phyloP scores from a whole-genome alignment of 2,888 invertebrate genomes.

The Ennomos erosarius region DNA sequence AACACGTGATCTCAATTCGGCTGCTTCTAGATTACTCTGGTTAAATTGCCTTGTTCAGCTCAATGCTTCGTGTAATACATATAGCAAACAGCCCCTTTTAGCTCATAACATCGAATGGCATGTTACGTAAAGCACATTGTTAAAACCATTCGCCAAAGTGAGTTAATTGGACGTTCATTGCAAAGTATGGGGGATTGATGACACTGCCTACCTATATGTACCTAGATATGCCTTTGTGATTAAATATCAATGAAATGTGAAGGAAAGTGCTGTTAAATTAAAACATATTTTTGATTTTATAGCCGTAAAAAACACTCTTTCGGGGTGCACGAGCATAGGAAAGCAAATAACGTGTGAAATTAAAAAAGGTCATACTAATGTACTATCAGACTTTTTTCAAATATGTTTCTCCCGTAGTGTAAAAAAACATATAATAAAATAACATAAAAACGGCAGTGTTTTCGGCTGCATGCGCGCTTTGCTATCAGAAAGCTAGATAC shows the following conservation, averaged over 20 bases:
- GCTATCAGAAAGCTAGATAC: too few relatives aligned
- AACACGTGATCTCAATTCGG: constrained; percentile 47
- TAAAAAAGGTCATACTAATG: too few relatives aligned
- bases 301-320: neutral
- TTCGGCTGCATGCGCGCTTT: too few relatives aligned
- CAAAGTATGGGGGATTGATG: constrained; percentile 20
- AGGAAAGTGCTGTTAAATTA: neutral
- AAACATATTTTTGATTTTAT: neutral
- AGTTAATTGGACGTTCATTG: constrained; percentile 44
- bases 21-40: constrained; percentile 57
- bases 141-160: constrained; percentile 28
- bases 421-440: too few relatives aligned
- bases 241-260: constrained; percentile 7
- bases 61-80: constrained; percentile 62
- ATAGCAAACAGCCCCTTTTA: constrained; percentile 56
- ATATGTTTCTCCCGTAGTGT: too few relatives aligned
- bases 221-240: constrained; percentile 22
- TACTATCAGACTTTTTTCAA: too few relatives aligned
- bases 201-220: too few relatives aligned
- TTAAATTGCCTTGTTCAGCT: constrained; percentile 63
- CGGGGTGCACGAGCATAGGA: neutral
- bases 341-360: too few relatives aligned
- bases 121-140: constrained; percentile 32
- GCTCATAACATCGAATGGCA: constrained; percentile 44
- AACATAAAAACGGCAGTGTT: too few relatives aligned